Evolutionary conservation across 1,140 invertebrate species (phyloP).

Genomic region (Luehdorfia chinensis): DNA sequence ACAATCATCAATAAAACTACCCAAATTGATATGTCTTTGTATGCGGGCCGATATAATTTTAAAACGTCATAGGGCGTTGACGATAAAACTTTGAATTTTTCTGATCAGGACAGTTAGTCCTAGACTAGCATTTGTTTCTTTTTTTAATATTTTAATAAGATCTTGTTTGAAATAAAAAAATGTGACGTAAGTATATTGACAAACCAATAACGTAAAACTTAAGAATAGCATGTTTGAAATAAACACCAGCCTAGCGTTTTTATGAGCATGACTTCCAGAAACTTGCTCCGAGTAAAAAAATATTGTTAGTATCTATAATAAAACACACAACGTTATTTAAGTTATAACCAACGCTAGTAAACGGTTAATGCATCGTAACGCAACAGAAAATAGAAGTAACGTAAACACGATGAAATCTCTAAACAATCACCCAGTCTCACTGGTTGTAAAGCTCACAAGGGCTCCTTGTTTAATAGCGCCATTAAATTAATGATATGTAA

Average conservation of each 20-base stretch:
- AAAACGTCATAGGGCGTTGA: too few relatives aligned
- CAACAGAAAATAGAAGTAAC: conserved; percentile 26
- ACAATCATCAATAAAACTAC: too few relatives aligned
- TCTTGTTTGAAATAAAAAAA: background rate
- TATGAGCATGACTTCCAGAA: conserved; percentile 6
- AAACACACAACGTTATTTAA: conserved; percentile 4
- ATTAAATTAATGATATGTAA: conserved; percentile 63
- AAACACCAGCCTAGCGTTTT: conserved; percentile 13
- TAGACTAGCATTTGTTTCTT: too few relatives aligned
- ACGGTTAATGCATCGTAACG: conserved; percentile 14
- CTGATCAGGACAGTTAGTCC: too few relatives aligned
- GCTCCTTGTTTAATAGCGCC: conserved; percentile 47
- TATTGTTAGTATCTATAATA: too few relatives aligned
- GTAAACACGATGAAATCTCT: conserved; percentile 27
- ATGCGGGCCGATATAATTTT: too few relatives aligned
- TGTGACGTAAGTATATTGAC: background rate
- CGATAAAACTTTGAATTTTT: too few relatives aligned
- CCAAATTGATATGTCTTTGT: too few relatives aligned
- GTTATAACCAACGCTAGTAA: conserved; percentile 2
- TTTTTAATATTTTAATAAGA: background rate
- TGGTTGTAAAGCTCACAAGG: conserved; percentile 30
- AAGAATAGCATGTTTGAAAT: conserved; percentile 5
- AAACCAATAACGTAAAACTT: conserved; percentile 35
- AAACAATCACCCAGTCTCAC: conserved; percentile 33
- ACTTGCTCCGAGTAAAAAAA: background rate